Evolutionary conservation across 2,797 vertebrate species (phyloP).

Genomic region (Hybognathus amarus): DNA sequence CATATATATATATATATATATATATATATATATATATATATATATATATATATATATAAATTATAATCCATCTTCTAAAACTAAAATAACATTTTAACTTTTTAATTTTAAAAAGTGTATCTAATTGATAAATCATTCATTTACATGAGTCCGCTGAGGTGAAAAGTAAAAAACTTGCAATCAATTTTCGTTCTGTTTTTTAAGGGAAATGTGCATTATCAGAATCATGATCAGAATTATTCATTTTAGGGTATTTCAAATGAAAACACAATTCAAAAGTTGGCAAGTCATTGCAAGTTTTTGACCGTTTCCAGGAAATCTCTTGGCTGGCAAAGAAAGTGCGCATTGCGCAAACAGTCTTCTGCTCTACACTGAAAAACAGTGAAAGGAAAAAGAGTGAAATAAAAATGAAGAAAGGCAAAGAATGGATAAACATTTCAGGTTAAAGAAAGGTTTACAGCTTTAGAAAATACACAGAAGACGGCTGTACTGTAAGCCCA

Average conservation of each 20-base stretch:
- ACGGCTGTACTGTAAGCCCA: constrained; percentile 44
- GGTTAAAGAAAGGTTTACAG: constrained; percentile 8
- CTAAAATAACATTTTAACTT: neutral
- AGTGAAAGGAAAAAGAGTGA: constrained; percentile 1
- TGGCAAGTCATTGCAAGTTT: constrained; percentile 26
- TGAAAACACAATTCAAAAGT: neutral
- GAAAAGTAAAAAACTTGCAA: constrained; percentile 35
- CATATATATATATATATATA: too few species aligned
- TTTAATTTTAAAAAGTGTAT: neutral
- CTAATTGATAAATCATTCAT: constrained; percentile 16
- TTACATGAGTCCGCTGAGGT: neutral
- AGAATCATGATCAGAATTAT: neutral
- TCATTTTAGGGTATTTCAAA: neutral
- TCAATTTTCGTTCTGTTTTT: neutral
- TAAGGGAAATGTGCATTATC: constrained; percentile 6
- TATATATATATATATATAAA: too few species aligned
- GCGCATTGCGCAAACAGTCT: neutral
- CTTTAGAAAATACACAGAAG: constrained; percentile 18
- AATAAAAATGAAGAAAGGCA: neutral
- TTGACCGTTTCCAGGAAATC: constrained; percentile 16
- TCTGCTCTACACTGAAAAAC: constrained; percentile 1
- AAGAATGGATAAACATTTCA: neutral
- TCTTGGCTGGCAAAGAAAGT: constrained; percentile 16
- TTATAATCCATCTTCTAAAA: neutral
- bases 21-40: too few species aligned